Evolutionary conservation across 2,797 vertebrate genomes (phyloP), one percentile per base, ranked within the genome.

Genomic region (Pangasius larnaudii): DNA sequence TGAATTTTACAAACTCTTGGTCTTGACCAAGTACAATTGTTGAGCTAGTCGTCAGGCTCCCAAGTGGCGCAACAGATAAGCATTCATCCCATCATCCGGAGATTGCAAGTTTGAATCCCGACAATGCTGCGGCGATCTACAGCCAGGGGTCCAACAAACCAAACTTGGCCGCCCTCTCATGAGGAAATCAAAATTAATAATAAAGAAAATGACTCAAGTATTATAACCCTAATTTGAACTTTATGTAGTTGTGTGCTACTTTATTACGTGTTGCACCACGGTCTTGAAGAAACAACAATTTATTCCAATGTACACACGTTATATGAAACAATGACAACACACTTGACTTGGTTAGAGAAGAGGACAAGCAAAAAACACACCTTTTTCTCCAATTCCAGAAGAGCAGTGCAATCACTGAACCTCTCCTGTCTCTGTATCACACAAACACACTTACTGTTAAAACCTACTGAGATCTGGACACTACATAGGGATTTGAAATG

Each of bases 331-430:
- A 51, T 18, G 27, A 9, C 6, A 24, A 24, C 30, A 30, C 74
- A 6, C 22, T 58, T 58, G 10, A 24, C 36, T 39, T 61, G 22
- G 10, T 49, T 30, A 59, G n/a, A 46, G 49, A 33, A 33, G 2
- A 80, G 0, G 10, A 83, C 2, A 49, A 65, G 16, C 14, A 36
- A 14, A 14, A 85, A 53, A 78, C 88, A 19, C 67, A 97, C 97
- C 95, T 97, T 97, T 89, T 96, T 96, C 93, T 97, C 97, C 90
- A 96, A 92, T 74, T 97, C 97, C 92, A 97, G 89, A 89, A 97
- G 89, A 91, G 96, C 95, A 2, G 96, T 96, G 87, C 97, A 96
- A 94, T 97, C 97, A 59, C 89, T 96, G 85, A 97, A 93, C 86
- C 97, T 94, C 92, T 97, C 97, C 91, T 97, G 97, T 91, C 96